phyloP scores from a whole-genome alignment of 2,888 invertebrate species.

The Drosophila bunnanda region DNA sequence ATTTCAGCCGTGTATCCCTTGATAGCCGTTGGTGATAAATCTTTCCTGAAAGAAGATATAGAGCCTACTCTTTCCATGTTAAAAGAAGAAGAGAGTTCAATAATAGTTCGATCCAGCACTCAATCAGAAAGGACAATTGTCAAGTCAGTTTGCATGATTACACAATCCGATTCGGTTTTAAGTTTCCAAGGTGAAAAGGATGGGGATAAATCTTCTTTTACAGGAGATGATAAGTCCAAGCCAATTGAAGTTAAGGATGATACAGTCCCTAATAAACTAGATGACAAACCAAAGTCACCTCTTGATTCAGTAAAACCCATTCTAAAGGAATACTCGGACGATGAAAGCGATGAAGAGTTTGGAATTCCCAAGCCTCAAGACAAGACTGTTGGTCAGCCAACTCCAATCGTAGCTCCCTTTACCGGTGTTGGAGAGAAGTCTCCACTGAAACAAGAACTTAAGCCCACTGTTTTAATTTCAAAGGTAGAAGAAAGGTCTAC shows the following conservation, averaged over 20 bases:
- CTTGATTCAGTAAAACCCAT: background rate
- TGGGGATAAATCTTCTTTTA: background rate
- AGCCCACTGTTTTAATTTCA: background rate
- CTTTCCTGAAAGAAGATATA: background rate
- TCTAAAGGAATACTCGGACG: no score
- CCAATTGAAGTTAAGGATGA: background rate
- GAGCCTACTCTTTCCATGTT: background rate
- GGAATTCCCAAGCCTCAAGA: slow-evolving; percentile 12
- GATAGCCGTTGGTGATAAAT: background rate
- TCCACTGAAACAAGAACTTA: background rate
- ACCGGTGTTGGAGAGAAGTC: background rate
- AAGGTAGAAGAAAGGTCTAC: background rate
- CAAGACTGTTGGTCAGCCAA: background rate
- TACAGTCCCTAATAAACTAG: background rate
- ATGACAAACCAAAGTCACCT: slow-evolving; percentile 6
- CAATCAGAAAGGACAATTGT: background rate
- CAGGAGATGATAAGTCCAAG: background rate
- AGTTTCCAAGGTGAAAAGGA: background rate
- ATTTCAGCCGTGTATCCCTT: background rate
- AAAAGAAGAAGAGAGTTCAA: background rate
- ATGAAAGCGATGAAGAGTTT: slow-evolving; percentile 15
- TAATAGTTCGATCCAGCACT: background rate
- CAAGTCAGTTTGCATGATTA: background rate
- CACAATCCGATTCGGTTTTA: background rate
- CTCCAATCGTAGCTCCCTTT: background rate